Evolutionary conservation across 2,888 invertebrate species (phyloP).

Genomic region (Agrochola macilenta): DNA sequence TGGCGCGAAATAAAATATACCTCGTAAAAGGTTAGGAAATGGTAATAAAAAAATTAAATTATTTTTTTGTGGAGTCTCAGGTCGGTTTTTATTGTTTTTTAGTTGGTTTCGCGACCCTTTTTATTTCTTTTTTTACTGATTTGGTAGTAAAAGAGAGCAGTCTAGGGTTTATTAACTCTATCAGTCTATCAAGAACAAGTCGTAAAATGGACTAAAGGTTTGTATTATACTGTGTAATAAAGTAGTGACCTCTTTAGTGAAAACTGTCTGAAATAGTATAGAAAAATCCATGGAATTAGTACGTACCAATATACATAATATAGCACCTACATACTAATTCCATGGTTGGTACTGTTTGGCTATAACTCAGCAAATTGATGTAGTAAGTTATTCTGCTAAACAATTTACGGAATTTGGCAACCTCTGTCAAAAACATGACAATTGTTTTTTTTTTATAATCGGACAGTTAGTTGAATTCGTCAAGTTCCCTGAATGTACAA

Average conservation of each 20-base stretch:
- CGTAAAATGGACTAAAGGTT: slow-evolving; percentile 2
- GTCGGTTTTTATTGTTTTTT: slow-evolving; percentile 50
- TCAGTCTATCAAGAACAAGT: slow-evolving; percentile 27
- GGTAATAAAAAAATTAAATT: slow-evolving; percentile 55
- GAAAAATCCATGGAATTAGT: not conserved
- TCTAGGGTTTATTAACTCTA: slow-evolving; percentile 22
- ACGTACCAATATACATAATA: not conserved
- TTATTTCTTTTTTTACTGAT: slow-evolving; percentile 40
- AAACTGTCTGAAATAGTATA: not conserved
- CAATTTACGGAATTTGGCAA: too few species aligned
- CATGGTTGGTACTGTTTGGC: not conserved
- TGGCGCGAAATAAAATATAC: slow-evolving; percentile 58
- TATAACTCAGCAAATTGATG: too few species aligned
- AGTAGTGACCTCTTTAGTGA: not conserved
- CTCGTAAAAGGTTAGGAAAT: slow-evolving; percentile 56
- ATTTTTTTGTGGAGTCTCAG: slow-evolving; percentile 45
- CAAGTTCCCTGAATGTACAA: not conserved
- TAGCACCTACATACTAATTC: not conserved
- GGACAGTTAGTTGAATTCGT: not conserved
- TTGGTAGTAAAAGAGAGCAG: slow-evolving; percentile 35
- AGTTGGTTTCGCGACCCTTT: slow-evolving; percentile 32
- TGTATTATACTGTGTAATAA: not conserved
- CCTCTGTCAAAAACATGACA: not conserved
- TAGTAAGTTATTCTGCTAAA: too few species aligned
- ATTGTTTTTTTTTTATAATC: not conserved